These are phyloP conservation scores for Lipotes vexillifer DNA, from an alignment of 2,113 vertebrate species.

Conservation along the genomic window DNA sequence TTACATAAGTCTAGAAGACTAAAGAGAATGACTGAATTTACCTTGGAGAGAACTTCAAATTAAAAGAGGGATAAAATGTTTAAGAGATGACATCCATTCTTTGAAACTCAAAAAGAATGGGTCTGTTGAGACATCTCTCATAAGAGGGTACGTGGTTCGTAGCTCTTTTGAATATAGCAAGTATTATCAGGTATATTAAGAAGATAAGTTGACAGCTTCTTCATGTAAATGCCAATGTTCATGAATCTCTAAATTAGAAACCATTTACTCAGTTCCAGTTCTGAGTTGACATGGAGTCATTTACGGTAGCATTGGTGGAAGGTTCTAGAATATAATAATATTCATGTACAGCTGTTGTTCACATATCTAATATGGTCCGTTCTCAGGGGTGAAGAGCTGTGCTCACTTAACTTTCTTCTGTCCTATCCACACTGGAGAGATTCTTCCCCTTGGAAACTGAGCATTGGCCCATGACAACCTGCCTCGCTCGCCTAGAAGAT, in stretches of 20 bases:
- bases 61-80: neutral
- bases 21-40: neutral
- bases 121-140: neutral
- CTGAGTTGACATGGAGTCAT: neutral
- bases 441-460: neutral
- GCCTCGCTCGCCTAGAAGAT: neutral
- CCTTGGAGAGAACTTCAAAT: conserved; percentile 38
- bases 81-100: conserved; percentile 12
- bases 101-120: conserved; percentile 1
- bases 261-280: neutral
- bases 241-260: neutral
- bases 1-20: neutral
- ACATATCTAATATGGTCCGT: neutral
- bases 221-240: neutral
- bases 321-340: neutral
- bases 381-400: neutral
- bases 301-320: neutral
- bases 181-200: neutral
- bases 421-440: neutral
- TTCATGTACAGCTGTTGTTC: neutral
- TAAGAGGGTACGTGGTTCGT: neutral
- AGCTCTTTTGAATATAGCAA: neutral
- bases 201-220: neutral
- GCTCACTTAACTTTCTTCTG: neutral
- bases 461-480: neutral